These are phyloP conservation scores for Periplaneta americana DNA, from an alignment of 1,140 invertebrate species.

Conservation along the genomic window DNA sequence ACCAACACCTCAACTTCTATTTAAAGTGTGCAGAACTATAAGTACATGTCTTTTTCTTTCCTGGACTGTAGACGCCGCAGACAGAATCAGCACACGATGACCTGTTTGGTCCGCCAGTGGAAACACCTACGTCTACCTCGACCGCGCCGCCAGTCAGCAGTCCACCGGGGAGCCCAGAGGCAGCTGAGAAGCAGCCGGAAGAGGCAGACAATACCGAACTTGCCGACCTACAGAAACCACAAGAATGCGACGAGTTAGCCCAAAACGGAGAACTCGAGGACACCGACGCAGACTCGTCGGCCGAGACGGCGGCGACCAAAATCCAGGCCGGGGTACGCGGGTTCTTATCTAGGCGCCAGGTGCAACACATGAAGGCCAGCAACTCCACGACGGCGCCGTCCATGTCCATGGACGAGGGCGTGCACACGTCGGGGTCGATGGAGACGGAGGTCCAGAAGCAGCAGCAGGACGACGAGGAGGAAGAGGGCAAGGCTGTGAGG, in stretches of 20 bases:
- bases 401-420: constrained; percentile 5
- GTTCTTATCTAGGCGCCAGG: constrained; percentile 55
- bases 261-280: neutral
- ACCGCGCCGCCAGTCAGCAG: neutral
- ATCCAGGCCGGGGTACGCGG: constrained; percentile 70
- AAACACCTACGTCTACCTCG: too few relatives aligned
- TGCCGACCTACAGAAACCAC: neutral
- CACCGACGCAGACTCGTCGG: neutral
- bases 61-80: neutral
- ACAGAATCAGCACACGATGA: neutral
- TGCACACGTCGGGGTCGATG: neutral
- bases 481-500: neutral
- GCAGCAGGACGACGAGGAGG: constrained; percentile 1
- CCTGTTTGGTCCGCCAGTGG: neutral
- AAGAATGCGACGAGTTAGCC: neutral
- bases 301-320: constrained; percentile 53
- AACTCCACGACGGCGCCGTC: constrained; percentile 7
- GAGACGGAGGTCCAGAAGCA: constrained; percentile 12
- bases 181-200: neutral
- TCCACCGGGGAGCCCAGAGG: neutral
- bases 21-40: too few relatives aligned
- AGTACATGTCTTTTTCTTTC: too few relatives aligned
- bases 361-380: constrained; percentile 17
- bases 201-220: neutral
- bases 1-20: too few relatives aligned